Conservation (phyloP, 1,140 invertebrate genomes). For the Drosophila parvula region DNA sequence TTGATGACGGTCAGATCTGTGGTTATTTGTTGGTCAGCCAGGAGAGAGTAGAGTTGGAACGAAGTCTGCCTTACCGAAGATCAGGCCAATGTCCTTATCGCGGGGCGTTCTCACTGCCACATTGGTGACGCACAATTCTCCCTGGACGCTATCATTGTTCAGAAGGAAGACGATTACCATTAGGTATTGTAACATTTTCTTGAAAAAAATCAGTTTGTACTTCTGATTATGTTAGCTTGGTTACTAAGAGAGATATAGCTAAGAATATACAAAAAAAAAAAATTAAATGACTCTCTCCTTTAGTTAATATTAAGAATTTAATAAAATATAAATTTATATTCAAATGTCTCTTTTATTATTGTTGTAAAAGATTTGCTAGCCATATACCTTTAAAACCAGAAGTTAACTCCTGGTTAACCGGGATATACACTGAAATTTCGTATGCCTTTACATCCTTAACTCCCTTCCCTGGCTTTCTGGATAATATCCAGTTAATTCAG, state of each 20-base stretch:
- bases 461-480: neutral
- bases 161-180: slow-evolving; percentile 37
- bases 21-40: neutral
- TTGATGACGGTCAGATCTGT: slow-evolving; percentile 68
- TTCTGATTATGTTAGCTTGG: slow-evolving; percentile 14
- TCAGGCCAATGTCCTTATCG: slow-evolving; percentile 66
- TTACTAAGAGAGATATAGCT: neutral
- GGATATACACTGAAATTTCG: neutral
- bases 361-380: no score
- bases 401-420: neutral
- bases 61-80: slow-evolving; percentile 57
- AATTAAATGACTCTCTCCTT: no score
- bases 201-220: no score
- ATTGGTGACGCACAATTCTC: slow-evolving; percentile 47
- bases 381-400: no score
- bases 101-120: slow-evolving; percentile 63
- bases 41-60: no score
- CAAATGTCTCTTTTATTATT: no score
- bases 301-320: no score
- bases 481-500: slow-evolving; percentile 1
- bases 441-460: neutral
- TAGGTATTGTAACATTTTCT: slow-evolving; percentile 49
- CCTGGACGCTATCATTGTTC: neutral
- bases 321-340: no score
- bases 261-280: neutral